Evolutionary conservation across 2,888 invertebrate species (phyloP).

Genomic region (Protodeltote pygarga): DNA sequence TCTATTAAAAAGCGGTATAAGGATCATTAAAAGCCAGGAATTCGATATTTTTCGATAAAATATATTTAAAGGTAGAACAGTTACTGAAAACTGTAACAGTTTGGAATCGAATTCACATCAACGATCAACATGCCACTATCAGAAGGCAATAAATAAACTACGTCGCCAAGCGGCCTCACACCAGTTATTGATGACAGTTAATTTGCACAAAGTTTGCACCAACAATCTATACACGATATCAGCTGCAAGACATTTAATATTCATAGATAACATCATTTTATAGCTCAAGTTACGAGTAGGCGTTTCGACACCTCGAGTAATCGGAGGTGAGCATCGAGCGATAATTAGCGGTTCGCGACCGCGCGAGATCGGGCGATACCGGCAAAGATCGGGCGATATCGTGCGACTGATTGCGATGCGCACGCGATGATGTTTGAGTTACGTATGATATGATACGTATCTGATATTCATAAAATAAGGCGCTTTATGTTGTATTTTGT

Average conservation of each 20-base stretch:
- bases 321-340: slow-evolving; percentile 41
- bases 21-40: too few species aligned
- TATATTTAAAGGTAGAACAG: too few species aligned
- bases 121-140: too few species aligned
- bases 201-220: not conserved
- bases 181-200: too few species aligned
- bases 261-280: slow-evolving; percentile 30
- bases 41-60: too few species aligned
- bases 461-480: slow-evolving; percentile 22
- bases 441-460: slow-evolving; percentile 32
- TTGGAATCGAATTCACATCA: too few species aligned
- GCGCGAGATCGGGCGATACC: slow-evolving; percentile 37
- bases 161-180: too few species aligned
- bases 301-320: slow-evolving; percentile 44
- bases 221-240: slow-evolving; percentile 6
- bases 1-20: too few species aligned
- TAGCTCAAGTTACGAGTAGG: slow-evolving; percentile 38
- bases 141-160: too few species aligned
- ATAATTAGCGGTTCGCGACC: slow-evolving; percentile 45
- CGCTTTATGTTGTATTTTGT: too few species aligned
- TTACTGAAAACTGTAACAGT: too few species aligned
- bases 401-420: slow-evolving; percentile 43
- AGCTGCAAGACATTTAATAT: slow-evolving; percentile 15
- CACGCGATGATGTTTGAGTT: slow-evolving; percentile 42
- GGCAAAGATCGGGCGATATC: slow-evolving; percentile 24